phyloP scores from a whole-genome alignment of 2,888 invertebrate genomes.

The Xestoiulus laeticollis region DNA sequence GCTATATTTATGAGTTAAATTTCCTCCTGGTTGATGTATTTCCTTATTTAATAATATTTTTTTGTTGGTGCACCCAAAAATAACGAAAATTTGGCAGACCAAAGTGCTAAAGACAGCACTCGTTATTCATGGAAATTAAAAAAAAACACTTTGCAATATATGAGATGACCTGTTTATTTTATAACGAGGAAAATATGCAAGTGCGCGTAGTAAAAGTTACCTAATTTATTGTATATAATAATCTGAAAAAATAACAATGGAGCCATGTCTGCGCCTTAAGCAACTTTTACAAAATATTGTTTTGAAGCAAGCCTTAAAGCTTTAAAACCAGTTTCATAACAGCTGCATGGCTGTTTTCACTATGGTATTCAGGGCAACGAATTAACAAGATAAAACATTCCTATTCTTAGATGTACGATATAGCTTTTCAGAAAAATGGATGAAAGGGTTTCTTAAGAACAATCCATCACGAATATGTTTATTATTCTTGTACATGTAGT shows the following conservation, averaged over 20 bases:
- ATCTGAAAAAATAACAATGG: neutral
- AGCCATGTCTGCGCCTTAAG: neutral
- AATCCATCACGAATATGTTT: neutral
- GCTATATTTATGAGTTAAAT: neutral
- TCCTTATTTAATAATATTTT: neutral
- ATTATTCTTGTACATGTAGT: too few species aligned
- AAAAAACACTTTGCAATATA: neutral
- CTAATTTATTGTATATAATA: neutral
- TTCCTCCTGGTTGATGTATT: neutral
- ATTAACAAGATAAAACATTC: neutral
- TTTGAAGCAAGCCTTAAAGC: neutral
- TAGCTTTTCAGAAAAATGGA: neutral
- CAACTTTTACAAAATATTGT: neutral
- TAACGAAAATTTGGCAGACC: neutral
- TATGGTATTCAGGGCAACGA: neutral
- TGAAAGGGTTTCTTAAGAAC: neutral
- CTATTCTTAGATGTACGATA: neutral
- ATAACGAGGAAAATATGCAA: slow-evolving; percentile 21
- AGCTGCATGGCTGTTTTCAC: neutral
- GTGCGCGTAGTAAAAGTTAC: slow-evolving; percentile 10
- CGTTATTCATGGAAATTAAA: slow-evolving; percentile 16
- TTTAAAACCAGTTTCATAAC: neutral
- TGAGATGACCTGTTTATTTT: slow-evolving; percentile 2
- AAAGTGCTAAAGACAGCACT: neutral
- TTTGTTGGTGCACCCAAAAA: neutral